Conservation (phyloP, 1,140 invertebrate genomes). For the Apis laboriosa region DNA sequence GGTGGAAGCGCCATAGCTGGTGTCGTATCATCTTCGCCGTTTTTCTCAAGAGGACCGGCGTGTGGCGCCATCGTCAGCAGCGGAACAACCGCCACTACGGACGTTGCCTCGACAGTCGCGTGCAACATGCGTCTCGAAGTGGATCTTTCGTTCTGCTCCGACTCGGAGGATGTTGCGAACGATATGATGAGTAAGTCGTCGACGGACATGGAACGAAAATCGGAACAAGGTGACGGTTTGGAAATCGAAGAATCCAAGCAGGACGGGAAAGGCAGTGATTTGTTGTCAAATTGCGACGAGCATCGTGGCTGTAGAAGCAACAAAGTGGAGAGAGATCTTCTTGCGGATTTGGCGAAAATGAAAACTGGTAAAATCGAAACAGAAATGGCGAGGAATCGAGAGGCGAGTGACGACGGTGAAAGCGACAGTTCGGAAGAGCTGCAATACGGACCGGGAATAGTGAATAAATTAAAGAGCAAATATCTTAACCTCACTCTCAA, state of each 20-base stretch:
- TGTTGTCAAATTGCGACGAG: conserved; percentile 18
- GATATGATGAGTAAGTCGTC: conserved; percentile 51
- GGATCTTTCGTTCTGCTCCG: conserved; percentile 72
- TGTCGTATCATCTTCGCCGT: conserved; percentile 46
- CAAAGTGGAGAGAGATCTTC: conserved; percentile 49
- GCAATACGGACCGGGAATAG: conserved; percentile 95
- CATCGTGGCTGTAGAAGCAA: conserved; percentile 4
- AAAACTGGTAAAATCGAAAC: background rate
- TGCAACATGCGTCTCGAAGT: conserved; percentile 79
- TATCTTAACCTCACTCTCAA: conserved; percentile 91
- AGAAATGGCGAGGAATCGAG: conserved; percentile 29
- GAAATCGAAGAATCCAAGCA: conserved; percentile 25
- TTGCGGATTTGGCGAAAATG: conserved; percentile 18
- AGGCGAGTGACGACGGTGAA: conserved; percentile 73
- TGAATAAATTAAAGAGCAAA: conserved; percentile 91
- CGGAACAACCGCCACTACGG: conserved; percentile 29
- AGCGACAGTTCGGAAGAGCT: conserved; percentile 88
- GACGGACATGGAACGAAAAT: conserved; percentile 46
- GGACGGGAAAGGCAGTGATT: background rate
- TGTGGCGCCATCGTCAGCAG: conserved; percentile 50
- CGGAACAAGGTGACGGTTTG: conserved; percentile 27
- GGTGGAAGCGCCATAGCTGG: conserved; percentile 47
- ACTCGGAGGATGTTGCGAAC: conserved; percentile 73
- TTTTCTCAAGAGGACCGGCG: conserved; percentile 44
- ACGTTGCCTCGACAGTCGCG: conserved; percentile 70